These are phyloP conservation scores for Anser cygnoides DNA, from an alignment of 2,113 vertebrate genomes.

Conservation along the genomic window DNA sequence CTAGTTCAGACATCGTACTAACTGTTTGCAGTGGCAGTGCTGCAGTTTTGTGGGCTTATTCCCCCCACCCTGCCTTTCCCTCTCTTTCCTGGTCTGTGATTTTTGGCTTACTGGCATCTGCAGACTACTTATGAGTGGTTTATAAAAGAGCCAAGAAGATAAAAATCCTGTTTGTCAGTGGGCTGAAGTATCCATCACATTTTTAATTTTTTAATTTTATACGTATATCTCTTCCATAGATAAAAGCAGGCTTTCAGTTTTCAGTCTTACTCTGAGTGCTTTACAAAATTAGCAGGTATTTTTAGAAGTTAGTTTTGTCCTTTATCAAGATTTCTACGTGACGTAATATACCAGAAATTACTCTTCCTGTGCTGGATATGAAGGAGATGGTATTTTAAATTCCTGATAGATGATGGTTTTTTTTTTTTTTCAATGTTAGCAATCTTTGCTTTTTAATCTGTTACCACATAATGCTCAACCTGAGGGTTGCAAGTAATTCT, in stretches of 20 bases:
- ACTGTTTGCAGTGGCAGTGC: not conserved
- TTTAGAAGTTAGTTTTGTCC: not conserved
- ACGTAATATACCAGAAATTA: rapidly evolving
- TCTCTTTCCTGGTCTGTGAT: not conserved
- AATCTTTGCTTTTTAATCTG: not conserved
- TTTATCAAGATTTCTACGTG: not conserved
- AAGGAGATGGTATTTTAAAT: not conserved
- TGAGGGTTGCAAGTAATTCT: not conserved
- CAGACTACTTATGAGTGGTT: not conserved
- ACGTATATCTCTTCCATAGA: not conserved
- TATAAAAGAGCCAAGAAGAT: not conserved
- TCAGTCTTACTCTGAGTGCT: not conserved
- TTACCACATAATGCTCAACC: not conserved
- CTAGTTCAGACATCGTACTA: not conserved
- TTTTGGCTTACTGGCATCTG: not conserved
- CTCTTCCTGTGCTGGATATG: not conserved
- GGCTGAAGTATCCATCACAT: not conserved
- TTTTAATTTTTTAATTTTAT: not conserved
- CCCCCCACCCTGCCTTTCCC: not conserved
- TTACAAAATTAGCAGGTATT: not conserved
- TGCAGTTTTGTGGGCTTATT: not conserved
- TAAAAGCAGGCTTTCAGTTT: not conserved
- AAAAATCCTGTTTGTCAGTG: not conserved
- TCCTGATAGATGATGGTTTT: not conserved
- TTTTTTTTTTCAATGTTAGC: not conserved